These are phyloP conservation scores for Charina bottae DNA, from an alignment of 2,113 vertebrate genomes.

Conservation along the genomic window DNA sequence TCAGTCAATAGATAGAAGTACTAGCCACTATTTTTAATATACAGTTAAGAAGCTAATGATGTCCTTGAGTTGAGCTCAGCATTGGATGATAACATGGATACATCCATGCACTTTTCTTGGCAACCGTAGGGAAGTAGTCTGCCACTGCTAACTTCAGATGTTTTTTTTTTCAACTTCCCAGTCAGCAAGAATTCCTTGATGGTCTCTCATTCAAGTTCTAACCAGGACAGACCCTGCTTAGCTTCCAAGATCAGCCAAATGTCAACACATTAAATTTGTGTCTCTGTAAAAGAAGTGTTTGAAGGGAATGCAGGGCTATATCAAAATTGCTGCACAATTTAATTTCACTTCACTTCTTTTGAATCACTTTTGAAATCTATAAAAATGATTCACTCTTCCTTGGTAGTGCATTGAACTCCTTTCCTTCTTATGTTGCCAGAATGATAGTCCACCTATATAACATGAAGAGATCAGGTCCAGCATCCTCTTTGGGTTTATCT, in stretches of 20 bases:
- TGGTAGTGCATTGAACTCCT: neutral
- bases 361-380: neutral
- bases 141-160: neutral
- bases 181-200: neutral
- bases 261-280: neutral
- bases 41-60: neutral
- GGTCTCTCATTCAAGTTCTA: neutral
- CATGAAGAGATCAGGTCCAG: neutral
- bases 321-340: neutral
- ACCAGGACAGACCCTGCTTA: neutral
- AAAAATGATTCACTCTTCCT: neutral
- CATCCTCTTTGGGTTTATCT: conserved; percentile 14
- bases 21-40: neutral
- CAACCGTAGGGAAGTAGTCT: neutral
- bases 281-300: neutral
- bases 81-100: neutral
- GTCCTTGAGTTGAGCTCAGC: neutral
- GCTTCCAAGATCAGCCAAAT: neutral
- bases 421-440: neutral
- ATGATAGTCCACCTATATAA: neutral
- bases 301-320: neutral
- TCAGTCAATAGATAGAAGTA: neutral
- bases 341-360: neutral
- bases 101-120: neutral
- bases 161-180: neutral